These are phyloP conservation scores for Trichogramma dendrolimi DNA, from an alignment of 2,888 invertebrate genomes.

Conservation along the genomic window DNA sequence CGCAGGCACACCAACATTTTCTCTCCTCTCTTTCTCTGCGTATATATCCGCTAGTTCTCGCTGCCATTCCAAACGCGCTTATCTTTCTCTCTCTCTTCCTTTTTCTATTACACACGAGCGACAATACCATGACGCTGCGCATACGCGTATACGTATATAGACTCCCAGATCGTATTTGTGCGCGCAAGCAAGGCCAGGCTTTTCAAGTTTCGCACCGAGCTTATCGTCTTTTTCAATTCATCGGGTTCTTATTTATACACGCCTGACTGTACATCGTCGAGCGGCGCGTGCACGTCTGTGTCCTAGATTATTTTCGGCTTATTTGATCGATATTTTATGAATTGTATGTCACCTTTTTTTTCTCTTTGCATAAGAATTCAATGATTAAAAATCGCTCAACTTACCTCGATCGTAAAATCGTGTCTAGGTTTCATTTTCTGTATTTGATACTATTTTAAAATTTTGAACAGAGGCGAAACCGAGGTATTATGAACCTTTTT, in stretches of 20 bases:
- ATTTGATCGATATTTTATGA: too few species aligned
- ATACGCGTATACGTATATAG: background rate
- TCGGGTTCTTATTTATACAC: slow-evolving; percentile 20
- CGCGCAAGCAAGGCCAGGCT: background rate
- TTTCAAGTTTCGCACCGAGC: slow-evolving; percentile 28
- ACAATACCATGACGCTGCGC: slow-evolving; percentile 3
- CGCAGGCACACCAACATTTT: background rate
- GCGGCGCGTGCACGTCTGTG: background rate
- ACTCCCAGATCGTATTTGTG: background rate
- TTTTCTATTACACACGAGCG: background rate
- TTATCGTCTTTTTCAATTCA: slow-evolving; percentile 30
- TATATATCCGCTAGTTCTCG: slow-evolving; percentile 15
- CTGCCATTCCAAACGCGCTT: background rate
- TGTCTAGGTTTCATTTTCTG: too few species aligned
- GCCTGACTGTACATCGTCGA: background rate
- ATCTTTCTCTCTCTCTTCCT: background rate
- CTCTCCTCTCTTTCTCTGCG: slow-evolving; percentile 3
- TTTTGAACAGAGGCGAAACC: too few species aligned
- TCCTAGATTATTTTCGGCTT: too few species aligned
- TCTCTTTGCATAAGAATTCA: too few species aligned
- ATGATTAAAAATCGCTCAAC: too few species aligned
- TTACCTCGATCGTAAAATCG: too few species aligned
- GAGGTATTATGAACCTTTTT: too few species aligned
- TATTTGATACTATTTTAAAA: too few species aligned
- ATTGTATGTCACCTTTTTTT: too few species aligned